A percentile compares a stretch with the other conserved stretches of the same genome.
phyloP scores from a whole-genome alignment of 1,140 invertebrate genomes.

The Protaetia brevitarsis region DNA sequence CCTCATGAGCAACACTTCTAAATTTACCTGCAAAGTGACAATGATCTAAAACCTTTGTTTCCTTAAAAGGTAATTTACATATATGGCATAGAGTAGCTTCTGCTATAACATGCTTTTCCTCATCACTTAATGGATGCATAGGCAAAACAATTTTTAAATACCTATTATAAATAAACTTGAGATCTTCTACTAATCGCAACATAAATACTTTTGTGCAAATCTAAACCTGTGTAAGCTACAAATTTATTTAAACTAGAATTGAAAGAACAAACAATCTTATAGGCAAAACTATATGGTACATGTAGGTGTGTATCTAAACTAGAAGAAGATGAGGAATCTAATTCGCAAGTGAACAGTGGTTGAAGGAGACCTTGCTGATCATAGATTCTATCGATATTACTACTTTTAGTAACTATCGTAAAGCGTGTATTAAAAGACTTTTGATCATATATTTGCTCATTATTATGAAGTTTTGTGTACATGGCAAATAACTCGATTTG shows the following conservation, averaged over 20 bases:
- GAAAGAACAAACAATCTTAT: not conserved
- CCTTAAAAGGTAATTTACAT: too few relatives aligned
- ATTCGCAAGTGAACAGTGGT: too few relatives aligned
- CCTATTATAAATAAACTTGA: not conserved
- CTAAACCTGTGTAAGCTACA: not conserved
- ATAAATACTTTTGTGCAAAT: constrained; percentile 1
- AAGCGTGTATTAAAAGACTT: not conserved
- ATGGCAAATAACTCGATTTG: not conserved
- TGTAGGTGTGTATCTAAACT: not conserved
- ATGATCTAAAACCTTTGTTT: too few relatives aligned
- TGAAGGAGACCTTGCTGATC: too few relatives aligned
- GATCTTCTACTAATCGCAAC: not conserved
- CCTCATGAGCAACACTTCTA: too few relatives aligned
- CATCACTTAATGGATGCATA: too few relatives aligned
- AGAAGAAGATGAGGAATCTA: too few relatives aligned
- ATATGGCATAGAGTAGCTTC: too few relatives aligned
- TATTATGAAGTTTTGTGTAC: not conserved
- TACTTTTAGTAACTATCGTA: not conserved
- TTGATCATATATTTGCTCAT: not conserved
- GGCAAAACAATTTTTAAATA: not conserved
- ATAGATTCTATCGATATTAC: not conserved
- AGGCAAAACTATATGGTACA: not conserved
- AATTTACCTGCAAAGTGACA: too few relatives aligned
- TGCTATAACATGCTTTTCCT: too few relatives aligned
- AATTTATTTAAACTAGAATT: not conserved